These are phyloP conservation scores for Trachurus trachurus DNA, from an alignment of 2,797 vertebrate genomes.

Conservation along the genomic window DNA sequence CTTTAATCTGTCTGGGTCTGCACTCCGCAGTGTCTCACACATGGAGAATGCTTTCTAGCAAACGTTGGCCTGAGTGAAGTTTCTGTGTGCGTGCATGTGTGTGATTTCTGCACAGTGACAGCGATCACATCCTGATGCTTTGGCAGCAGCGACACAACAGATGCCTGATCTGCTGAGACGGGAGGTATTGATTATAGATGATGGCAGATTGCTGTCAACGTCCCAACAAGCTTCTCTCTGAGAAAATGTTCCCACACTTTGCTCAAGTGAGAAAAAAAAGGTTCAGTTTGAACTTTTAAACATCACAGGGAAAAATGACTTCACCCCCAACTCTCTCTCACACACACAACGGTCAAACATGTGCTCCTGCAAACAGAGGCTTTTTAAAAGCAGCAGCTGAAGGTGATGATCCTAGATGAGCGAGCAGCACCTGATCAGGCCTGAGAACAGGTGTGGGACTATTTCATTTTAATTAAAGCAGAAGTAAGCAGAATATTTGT, in stretches of 20 bases:
- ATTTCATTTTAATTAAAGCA: too few relatives aligned
- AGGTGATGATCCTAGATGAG: not conserved
- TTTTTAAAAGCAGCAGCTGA: not conserved
- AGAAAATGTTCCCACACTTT: not conserved
- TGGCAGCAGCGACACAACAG: conserved; percentile 21
- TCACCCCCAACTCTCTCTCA: too few relatives aligned
- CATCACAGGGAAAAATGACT: too few relatives aligned
- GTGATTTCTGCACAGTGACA: not conserved
- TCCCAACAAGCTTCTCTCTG: not conserved
- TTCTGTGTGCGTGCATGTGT: not conserved
- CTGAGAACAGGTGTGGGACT: too few relatives aligned
- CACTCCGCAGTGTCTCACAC: not conserved
- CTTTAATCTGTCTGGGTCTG: not conserved
- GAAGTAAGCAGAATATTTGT: too few relatives aligned
- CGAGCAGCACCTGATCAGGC: not conserved
- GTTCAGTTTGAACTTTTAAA: too few relatives aligned
- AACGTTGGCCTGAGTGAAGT: conserved; percentile 9
- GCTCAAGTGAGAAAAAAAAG: too few relatives aligned
- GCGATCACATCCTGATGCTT: not conserved
- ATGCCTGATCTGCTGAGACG: not conserved
- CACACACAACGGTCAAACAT: not conserved
- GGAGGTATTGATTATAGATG: not conserved
- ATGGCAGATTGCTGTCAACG: not conserved
- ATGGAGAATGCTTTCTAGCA: not conserved
- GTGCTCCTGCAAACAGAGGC: not conserved